Percentiles rank a stretch among this genome's conserved stretches.
Evolutionary conservation across 2,113 vertebrate genomes (phyloP).

Genomic region (Kobus ellipsiprymnus): DNA sequence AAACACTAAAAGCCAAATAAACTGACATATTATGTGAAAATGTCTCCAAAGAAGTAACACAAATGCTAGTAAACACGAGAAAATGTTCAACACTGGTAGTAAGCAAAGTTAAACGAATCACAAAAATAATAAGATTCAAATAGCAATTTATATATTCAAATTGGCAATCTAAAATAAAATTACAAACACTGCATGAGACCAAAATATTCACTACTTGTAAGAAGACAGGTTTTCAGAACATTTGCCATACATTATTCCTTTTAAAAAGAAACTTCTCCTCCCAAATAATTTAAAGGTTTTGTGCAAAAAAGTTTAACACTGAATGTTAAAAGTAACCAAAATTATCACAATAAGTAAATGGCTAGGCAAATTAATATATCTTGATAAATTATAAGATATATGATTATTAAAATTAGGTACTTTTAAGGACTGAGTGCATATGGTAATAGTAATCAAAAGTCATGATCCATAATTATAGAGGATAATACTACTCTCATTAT

Average conservation of each 20-base stretch:
- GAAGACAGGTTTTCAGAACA: background rate
- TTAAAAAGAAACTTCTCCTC: background rate
- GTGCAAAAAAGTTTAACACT: background rate
- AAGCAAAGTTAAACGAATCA: background rate
- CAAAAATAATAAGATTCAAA: background rate
- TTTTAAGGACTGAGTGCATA: background rate
- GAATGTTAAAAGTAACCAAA: background rate
- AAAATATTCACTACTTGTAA: background rate
- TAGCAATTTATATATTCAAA: background rate
- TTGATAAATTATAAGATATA: background rate
- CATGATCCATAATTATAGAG: background rate
- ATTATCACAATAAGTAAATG: background rate
- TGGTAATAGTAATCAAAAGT: background rate
- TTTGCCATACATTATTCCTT: background rate
- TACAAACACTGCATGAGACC: background rate
- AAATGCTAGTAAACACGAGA: background rate
- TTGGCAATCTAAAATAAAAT: background rate
- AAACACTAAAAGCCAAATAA: background rate
- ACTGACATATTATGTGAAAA: background rate
- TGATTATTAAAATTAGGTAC: background rate
- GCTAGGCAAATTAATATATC: background rate
- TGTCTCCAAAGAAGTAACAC: background rate
- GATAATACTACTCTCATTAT: background rate
- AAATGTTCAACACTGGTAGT: background rate
- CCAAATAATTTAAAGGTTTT: background rate